Evolutionary conservation across 1,140 invertebrate species (phyloP).

Genomic region (Cyclina sinensis): DNA sequence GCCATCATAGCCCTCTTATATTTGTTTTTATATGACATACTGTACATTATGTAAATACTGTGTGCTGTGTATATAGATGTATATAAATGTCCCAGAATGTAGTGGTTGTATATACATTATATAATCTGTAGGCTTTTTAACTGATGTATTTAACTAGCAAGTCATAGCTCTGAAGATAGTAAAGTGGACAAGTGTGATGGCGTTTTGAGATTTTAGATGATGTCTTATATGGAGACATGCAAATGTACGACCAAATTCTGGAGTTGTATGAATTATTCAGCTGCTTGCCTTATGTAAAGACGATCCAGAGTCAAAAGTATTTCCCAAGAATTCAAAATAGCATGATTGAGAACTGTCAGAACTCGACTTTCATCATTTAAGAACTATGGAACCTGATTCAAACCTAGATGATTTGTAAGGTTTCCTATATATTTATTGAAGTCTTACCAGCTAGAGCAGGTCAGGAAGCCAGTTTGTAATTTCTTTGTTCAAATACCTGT

Average conservation of each 20-base stretch:
- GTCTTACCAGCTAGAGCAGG: too few species aligned
- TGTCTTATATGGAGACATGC: background rate
- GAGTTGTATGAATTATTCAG: background rate
- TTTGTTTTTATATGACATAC: background rate
- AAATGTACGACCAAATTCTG: background rate
- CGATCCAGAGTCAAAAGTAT: too few species aligned
- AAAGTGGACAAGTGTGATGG: background rate
- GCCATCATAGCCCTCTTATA: too few species aligned
- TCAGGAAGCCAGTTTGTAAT: too few species aligned
- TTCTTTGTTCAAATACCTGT: too few species aligned
- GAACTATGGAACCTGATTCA: too few species aligned
- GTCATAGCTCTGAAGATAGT: background rate
- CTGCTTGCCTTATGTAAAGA: too few species aligned
- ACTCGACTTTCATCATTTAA: too few species aligned
- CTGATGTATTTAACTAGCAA: background rate
- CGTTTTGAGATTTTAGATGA: background rate
- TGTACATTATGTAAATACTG: conserved; percentile 13
- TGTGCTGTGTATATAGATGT: background rate
- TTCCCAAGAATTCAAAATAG: too few species aligned
- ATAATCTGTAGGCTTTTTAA: conserved; percentile 4
- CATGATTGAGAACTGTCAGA: too few species aligned
- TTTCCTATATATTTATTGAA: too few species aligned
- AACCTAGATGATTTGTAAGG: too few species aligned
- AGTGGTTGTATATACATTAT: background rate
- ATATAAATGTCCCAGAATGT: background rate